Evolutionary conservation across 2,113 vertebrate genomes (phyloP), one percentile per base, ranked within the genome.

Genomic region (Forbesichthys agassizii): DNA sequence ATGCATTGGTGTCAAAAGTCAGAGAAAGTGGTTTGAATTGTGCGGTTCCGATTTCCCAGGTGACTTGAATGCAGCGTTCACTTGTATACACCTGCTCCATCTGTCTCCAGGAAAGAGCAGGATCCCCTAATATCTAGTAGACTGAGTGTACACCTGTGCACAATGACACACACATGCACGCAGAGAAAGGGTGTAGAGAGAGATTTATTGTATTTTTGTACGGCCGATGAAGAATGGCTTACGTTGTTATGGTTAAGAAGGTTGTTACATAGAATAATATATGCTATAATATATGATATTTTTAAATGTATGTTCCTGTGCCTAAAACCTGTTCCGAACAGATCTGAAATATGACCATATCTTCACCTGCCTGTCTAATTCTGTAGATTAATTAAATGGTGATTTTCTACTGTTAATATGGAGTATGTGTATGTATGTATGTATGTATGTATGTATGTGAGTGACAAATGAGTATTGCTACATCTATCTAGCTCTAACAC

Each of bases 131-230:
- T 58, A 27, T 33, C 33, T 58, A 11, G 56, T 58, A 58, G 51
- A 77, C 46, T 49, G 36, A 66, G 48, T 33, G 59, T 9, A 13
- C 20, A 74, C 42, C 60, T 13, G 14, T 58, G 42, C 61, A 65
- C 16, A 27, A 9, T 13, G 16, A 48, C 36, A 57, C 4, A 57
- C 33, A 9, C 61, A 12, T 47, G 49, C 61, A 48, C 46, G 18
- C 10, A 20, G 36, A 9, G 36, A 9, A 7, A 51, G 59, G 55
- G 75, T 84, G 77, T 71, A 74, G 71, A 74, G 48, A 73, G 64
- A 86, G 71, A 87, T 84, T 74, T 66, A 73, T 83, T 84, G 82
- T 90, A 90, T 90, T 90, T 90, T 90, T 90, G 88, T 90, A 90
- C 83, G 88, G 86, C 75, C 51, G 12, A 80, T 58, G 79, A 84